A percentile compares a stretch with the other conserved stretches of the same genome.
Conservation (phyloP, 2,888 invertebrate genomes). For the Phortica magna region DNA sequence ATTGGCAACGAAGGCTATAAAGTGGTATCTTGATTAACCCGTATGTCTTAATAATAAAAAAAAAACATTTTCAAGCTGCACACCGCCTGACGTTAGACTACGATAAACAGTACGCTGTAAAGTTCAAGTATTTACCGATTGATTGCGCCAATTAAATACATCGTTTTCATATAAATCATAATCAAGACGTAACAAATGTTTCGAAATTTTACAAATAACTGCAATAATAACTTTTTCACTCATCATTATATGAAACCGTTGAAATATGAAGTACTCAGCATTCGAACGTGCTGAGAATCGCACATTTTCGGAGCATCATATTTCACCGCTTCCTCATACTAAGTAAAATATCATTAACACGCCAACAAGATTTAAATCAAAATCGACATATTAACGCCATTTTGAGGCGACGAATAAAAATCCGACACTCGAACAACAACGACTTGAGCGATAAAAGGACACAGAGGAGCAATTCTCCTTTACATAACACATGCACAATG, state of each 20-base stretch:
- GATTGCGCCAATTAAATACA: neutral
- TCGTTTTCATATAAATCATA: too few species aligned
- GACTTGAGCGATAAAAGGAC: constrained; percentile 66
- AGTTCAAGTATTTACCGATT: neutral
- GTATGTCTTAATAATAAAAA: too few species aligned
- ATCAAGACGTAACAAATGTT: too few species aligned
- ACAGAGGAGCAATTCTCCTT: constrained; percentile 67
- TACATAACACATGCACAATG: constrained; percentile 15
- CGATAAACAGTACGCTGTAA: neutral
- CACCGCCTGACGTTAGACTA: neutral
- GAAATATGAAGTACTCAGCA: neutral
- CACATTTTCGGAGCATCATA: neutral
- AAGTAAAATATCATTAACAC: neutral
- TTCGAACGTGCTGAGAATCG: neutral
- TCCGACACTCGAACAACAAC: constrained; percentile 69
- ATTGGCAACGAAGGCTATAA: too few species aligned
- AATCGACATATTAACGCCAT: constrained; percentile 25
- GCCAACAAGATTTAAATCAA: constrained; percentile 29
- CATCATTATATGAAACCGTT: neutral
- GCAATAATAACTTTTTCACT: neutral
- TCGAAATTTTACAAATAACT: neutral
- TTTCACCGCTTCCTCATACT: neutral
- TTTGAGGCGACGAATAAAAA: constrained; percentile 38
- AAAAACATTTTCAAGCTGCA: constrained; percentile 6
- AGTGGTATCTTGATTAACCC: too few species aligned